Percentiles rank a stretch among this genome's conserved stretches.
Evolutionary conservation across 2,797 vertebrate genomes (phyloP).

Genomic region (Rhodeus uyekii): DNA sequence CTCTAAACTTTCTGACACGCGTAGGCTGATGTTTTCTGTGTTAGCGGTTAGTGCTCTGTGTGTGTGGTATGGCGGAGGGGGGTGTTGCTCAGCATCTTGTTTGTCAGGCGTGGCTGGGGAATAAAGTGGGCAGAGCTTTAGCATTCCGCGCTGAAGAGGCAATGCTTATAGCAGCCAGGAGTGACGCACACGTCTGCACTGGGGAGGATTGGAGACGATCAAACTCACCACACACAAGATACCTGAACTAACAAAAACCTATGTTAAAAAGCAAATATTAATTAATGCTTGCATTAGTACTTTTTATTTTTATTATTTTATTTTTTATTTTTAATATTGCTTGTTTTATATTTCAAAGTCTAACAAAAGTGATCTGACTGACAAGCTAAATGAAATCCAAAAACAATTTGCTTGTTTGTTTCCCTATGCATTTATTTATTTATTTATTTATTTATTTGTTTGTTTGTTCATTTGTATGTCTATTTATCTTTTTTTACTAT

Average conservation of each 20-base stretch:
- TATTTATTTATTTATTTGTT: neutral
- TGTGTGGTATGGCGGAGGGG: neutral
- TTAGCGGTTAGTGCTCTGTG: neutral
- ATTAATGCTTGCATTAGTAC: neutral
- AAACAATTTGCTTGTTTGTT: too few relatives aligned
- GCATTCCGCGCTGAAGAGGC: conserved; percentile 41
- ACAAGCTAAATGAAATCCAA: too few relatives aligned
- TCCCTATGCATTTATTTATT: too few relatives aligned
- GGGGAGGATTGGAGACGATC: neutral
- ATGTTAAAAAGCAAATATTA: conserved; percentile 1
- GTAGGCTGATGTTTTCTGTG: neutral
- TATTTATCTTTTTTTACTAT: too few relatives aligned
- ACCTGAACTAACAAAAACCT: neutral
- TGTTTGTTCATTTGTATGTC: too few relatives aligned
- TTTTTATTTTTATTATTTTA: fast-evolving
- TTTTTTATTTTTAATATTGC: neutral
- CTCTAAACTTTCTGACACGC: neutral
- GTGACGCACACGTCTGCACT: conserved; percentile 16
- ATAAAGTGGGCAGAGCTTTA: conserved; percentile 27
- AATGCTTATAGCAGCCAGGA: conserved; percentile 28
- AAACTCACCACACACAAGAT: conserved; percentile 1
- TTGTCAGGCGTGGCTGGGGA: neutral
- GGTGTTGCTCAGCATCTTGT: conserved; percentile 25
- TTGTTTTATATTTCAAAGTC: neutral
- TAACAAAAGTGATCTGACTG: neutral